Conservation (phyloP, 2,797 vertebrate genomes). For the Vultur gryphus region DNA sequence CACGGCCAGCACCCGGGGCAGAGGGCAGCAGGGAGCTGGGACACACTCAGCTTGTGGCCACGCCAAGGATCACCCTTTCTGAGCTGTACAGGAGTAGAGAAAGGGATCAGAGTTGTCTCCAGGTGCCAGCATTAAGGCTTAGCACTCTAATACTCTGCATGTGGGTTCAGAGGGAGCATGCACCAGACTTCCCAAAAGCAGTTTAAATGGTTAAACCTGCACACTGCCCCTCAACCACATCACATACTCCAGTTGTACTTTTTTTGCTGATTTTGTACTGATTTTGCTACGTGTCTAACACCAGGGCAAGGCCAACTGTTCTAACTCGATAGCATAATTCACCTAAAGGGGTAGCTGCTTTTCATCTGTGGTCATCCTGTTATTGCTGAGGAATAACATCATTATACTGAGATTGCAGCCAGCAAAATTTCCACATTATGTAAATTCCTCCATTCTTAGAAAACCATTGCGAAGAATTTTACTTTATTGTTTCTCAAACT, state of each 20-base stretch:
- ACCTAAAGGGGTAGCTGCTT: background rate
- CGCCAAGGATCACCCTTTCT: background rate
- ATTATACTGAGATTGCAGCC: background rate
- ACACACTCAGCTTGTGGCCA: background rate
- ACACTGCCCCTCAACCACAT: background rate
- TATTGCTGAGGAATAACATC: background rate
- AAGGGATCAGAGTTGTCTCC: background rate
- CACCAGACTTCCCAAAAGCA: background rate
- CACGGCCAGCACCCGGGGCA: background rate
- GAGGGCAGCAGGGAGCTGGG: background rate
- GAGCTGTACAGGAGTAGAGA: background rate
- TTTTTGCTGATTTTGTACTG: background rate
- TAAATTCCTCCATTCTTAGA: background rate
- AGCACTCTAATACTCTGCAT: background rate
- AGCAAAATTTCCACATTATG: background rate
- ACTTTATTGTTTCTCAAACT: background rate
- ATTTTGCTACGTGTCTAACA: background rate
- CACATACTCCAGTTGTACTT: background rate
- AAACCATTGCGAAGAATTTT: background rate
- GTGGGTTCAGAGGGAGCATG: accelerated
- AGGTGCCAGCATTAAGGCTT: background rate
- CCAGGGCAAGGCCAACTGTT: background rate
- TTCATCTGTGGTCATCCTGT: background rate
- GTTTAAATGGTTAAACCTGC: background rate
- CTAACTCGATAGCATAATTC: background rate